A percentile compares a stretch with the other conserved stretches of the same genome.
Evolutionary conservation across 2,888 invertebrate genomes (phyloP).

Genomic region (Nezara viridula): DNA sequence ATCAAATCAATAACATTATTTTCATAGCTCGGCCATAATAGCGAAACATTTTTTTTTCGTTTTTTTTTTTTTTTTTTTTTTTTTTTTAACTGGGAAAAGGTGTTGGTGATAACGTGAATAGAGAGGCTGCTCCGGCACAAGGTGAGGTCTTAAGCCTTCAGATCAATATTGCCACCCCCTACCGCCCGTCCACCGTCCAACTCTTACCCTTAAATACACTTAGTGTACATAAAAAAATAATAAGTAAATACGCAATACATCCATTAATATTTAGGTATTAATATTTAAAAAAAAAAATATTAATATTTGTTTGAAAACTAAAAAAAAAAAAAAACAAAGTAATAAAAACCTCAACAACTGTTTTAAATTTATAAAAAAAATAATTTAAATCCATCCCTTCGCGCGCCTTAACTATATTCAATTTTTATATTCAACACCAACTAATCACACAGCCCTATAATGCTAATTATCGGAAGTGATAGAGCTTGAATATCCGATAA

Average conservation of each 20-base stretch:
- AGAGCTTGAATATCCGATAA: not conserved
- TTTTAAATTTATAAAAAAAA: not conserved
- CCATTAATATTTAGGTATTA: not conserved
- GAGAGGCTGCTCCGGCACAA: conserved; percentile 21
- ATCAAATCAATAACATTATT: no score
- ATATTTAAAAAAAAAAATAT: not conserved
- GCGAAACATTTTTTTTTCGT: not conserved
- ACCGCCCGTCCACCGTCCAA: not conserved
- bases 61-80: not conserved
- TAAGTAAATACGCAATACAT: not conserved
- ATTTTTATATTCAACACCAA: no score
- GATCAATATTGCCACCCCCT: conserved; percentile 44
- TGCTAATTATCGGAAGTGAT: no score
- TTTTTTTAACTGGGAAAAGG: not conserved
- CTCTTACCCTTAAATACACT: conserved; percentile 46
- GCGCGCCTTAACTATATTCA: not conserved
- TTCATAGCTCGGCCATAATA: no score
- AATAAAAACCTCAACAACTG: not conserved
- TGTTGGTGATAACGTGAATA: conserved; percentile 40
- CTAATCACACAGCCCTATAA: no score
- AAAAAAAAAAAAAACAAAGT: not conserved
- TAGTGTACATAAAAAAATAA: not conserved
- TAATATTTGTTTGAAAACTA: not conserved
- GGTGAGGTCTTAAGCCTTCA: conserved; percentile 49
- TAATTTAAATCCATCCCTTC: not conserved